Conservation (phyloP, 2,113 vertebrate genomes). For the Hirundichthys speculiger region DNA sequence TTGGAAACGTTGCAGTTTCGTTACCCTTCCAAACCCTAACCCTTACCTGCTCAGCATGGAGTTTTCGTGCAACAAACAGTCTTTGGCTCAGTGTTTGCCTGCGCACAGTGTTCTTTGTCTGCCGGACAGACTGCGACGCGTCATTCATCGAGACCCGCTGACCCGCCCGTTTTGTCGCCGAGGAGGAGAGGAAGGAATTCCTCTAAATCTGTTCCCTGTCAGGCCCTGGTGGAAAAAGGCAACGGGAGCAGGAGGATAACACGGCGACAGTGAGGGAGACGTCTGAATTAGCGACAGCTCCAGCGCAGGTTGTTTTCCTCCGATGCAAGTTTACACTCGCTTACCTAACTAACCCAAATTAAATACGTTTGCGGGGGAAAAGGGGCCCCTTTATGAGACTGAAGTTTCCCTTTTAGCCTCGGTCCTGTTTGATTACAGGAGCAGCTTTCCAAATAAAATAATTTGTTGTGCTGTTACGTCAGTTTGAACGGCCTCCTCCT, state of each 20-base stretch:
- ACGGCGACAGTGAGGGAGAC: background rate
- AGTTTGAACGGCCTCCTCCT: conserved; percentile 33
- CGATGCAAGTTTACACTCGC: conserved; percentile 48
- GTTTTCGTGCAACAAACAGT: too few species aligned
- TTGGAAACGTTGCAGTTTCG: too few species aligned
- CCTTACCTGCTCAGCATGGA: too few species aligned
- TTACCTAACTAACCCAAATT: conserved; percentile 70
- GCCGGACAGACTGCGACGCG: conserved; percentile 16
- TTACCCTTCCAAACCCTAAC: too few species aligned
- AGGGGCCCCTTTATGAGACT: conserved; percentile 66
- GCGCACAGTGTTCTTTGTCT: conserved; percentile 26
- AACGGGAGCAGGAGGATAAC: background rate
- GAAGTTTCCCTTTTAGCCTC: conserved; percentile 64
- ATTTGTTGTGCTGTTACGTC: conserved; percentile 74
- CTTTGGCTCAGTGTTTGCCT: background rate
- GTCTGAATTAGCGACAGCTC: conserved; percentile 13
- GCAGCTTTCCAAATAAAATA: conserved; percentile 79
- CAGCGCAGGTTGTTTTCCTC: conserved; percentile 58
- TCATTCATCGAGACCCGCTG: conserved; percentile 45
- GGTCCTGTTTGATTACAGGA: conserved; percentile 70
- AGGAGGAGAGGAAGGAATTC: conserved; percentile 47
- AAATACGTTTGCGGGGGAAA: conserved; percentile 61
- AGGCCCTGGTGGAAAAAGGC: conserved; percentile 12
- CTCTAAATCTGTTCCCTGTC: conserved; percentile 42
- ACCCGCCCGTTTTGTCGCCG: conserved; percentile 57